Conservation (phyloP, 2,113 vertebrate genomes). For the Oenanthe oenanthe region DNA sequence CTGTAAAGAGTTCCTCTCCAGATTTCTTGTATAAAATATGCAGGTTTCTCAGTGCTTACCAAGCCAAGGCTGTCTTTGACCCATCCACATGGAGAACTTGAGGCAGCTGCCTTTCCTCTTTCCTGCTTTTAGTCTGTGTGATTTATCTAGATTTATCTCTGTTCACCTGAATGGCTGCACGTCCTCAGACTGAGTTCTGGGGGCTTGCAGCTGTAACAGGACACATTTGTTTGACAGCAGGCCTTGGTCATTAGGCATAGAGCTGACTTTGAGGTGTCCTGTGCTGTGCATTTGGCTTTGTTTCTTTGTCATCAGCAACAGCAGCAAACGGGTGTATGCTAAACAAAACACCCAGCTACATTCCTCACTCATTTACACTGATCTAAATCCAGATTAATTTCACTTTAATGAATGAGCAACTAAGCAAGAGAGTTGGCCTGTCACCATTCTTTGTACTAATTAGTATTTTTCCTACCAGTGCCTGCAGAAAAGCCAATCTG, state of each 20-base stretch:
- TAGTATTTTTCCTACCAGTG: constrained; percentile 33
- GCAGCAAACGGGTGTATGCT: not conserved
- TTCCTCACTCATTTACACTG: constrained; percentile 1
- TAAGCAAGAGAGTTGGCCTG: constrained; percentile 13
- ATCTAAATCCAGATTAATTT: constrained; percentile 53
- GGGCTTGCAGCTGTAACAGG: not conserved
- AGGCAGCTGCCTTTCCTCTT: not conserved
- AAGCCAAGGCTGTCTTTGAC: not conserved
- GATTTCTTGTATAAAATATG: not conserved
- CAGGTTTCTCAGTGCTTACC: not conserved
- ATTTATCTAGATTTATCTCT: not conserved
- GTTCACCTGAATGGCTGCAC: not conserved
- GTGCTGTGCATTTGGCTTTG: not conserved
- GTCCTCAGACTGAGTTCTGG: not conserved
- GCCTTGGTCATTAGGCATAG: not conserved
- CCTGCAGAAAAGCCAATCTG: constrained; percentile 13
- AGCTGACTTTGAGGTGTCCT: not conserved
- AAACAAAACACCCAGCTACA: not conserved
- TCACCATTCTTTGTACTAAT: not conserved
- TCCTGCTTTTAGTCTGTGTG: not conserved
- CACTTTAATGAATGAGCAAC: constrained; percentile 40
- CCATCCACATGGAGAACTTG: not conserved
- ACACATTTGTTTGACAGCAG: not conserved
- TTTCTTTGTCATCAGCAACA: not conserved
- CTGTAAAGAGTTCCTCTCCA: not conserved